Evolutionary conservation across 2,888 invertebrate species (phyloP), one percentile per base, ranked within the genome.

Genomic region (Micoletzkya japonica): DNA sequence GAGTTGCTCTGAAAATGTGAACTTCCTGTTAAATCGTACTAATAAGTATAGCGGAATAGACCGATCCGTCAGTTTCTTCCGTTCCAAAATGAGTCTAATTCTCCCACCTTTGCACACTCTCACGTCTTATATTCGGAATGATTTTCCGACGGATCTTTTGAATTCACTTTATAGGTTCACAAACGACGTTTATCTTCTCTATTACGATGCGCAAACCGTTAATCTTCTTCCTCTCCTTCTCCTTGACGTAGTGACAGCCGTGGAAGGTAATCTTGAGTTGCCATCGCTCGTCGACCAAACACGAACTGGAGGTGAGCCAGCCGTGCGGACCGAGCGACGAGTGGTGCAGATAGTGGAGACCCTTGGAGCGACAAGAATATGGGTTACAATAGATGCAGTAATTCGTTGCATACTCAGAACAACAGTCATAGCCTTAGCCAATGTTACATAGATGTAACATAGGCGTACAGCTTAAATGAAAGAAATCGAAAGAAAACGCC

Each of bases 211-310:
- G 36, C 49, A 20, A 3, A 67, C 68, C 58, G 32, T 36, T 39
- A 4, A 34, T 24, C 24, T 28, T 26, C 34, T 58, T 68, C 68
- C 39, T 58, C 58, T 68, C 68, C 1, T 4, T 24, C 0, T n/a
- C 20, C 28, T 68, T 68, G 58, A 68, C 58, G 68, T 39, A 68
- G 14, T 68, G 32, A 44, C 57, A 58, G 6, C 68, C 68, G n/a
- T 24, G 30, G 32, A 49, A 68, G 1, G 68, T 68, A 14, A 68
- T 68, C 68, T 68, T 32, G 4, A 68, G 34, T 26, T 69, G 69
- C 69, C 69, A 69, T 59, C 69, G 14, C 37, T 69, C 69, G 49
- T 69, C 60, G 36, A 69, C 52, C 36, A 69, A 52, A 37, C 69
- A 69, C 6, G 50, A 49, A 2, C 36, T 32, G 2, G 69, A 69